phyloP scores from a whole-genome alignment of 2,888 invertebrate genomes.

The Ectobius pallidus region DNA sequence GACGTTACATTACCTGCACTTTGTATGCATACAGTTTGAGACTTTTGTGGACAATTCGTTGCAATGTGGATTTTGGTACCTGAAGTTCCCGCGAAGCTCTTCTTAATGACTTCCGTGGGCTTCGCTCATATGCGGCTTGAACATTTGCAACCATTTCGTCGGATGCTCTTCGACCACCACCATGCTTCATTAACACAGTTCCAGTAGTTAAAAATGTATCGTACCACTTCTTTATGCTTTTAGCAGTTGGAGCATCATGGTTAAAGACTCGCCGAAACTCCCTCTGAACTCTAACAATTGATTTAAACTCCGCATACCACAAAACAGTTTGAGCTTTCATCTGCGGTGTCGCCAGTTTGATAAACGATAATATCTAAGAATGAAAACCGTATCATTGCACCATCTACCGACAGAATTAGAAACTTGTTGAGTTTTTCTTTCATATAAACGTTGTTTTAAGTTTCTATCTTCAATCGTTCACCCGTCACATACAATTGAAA shows the following conservation, averaged over 20 bases:
- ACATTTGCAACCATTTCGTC: slow-evolving; percentile 1
- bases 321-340: not conserved
- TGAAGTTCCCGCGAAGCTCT: not conserved
- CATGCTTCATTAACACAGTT: not conserved
- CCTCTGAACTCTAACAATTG: not conserved
- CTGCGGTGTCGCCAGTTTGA: not conserved
- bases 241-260: too few species aligned
- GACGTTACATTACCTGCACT: not conserved
- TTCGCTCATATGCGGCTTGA: not conserved
- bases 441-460: too few species aligned
- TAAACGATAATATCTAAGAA: not conserved
- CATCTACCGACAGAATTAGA: not conserved
- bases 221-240: not conserved
- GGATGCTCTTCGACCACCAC: not conserved
- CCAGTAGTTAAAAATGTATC: not conserved
- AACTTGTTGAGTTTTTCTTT: not conserved
- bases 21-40: not conserved
- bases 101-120: not conserved
- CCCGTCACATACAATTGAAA: not conserved
- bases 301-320: not conserved
- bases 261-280: not conserved
- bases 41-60: not conserved
- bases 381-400: not conserved
- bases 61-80: not conserved
- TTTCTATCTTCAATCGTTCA: not conserved